Evolutionary conservation across 2,797 vertebrate species (phyloP).

Genomic region (Ispidina picta): DNA sequence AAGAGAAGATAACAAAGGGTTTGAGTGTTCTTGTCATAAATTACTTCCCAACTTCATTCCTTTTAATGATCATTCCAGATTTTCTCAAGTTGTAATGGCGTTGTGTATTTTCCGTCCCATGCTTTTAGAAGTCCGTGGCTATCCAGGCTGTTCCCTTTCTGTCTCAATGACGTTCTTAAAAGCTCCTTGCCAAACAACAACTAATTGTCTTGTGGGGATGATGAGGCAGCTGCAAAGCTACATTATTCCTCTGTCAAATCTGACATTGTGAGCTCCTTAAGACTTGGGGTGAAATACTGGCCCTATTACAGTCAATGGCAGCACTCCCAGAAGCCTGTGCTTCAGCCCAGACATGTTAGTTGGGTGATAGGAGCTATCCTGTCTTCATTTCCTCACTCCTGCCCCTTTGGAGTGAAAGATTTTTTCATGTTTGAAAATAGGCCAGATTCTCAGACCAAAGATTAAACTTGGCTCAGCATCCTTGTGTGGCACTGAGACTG

Average conservation of each 20-base stretch:
- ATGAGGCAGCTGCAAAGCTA: constrained; percentile 63
- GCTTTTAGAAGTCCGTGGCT: constrained; percentile 68
- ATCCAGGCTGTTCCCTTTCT: constrained; percentile 69
- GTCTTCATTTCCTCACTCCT: constrained; percentile 61
- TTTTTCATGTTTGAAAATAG: constrained; percentile 49
- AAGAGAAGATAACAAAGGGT: constrained; percentile 74
- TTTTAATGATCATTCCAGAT: constrained; percentile 74
- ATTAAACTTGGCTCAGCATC: constrained; percentile 54
- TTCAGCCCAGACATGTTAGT: constrained; percentile 46
- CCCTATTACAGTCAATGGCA: constrained; percentile 33
- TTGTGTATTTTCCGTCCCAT: constrained; percentile 42
- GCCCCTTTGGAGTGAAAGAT: background rate
- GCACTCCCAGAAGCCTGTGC: constrained; percentile 24
- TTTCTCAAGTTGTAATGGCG: constrained; percentile 66
- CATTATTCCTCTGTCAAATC: constrained; percentile 3
- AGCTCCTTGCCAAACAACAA: constrained; percentile 71
- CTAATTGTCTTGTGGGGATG: constrained; percentile 66
- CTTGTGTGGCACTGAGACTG: constrained; percentile 48
- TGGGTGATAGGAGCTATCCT: constrained; percentile 50
- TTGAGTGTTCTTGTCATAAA: constrained; percentile 71
- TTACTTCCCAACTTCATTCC: constrained; percentile 75
- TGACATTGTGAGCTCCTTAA: constrained; percentile 44
- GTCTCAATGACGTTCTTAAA: constrained; percentile 65
- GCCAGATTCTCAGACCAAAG: constrained; percentile 57
- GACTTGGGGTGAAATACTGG: constrained; percentile 51